Conservation (phyloP, 2,113 vertebrate genomes). For the Capricornis sumatraensis region DNA sequence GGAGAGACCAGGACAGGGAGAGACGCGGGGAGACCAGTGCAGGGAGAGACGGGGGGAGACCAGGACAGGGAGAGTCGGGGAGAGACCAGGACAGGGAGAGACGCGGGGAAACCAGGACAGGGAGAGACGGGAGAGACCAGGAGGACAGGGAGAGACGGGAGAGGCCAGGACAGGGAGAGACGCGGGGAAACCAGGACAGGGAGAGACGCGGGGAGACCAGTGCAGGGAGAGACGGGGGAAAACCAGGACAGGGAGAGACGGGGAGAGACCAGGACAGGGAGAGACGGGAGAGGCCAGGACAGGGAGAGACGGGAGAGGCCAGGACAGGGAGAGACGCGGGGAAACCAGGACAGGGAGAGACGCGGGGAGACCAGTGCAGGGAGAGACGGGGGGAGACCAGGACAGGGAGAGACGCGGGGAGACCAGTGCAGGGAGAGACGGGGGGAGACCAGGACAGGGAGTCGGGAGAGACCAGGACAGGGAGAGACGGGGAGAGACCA, state of each 20-base stretch:
- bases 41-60: background rate
- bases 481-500: background rate
- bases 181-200: background rate
- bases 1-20: background rate
- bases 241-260: background rate
- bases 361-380: no score
- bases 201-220: no score
- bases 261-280: background rate
- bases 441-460: background rate
- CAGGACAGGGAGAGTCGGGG: background rate
- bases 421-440: background rate
- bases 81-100: background rate
- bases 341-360: background rate
- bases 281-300: no score
- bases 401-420: background rate
- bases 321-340: background rate
- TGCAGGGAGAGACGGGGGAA: no score
- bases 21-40: background rate
- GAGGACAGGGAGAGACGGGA: no score
- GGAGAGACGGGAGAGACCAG: background rate
- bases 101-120: background rate
- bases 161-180: background rate
- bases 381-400: no score
- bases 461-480: background rate
- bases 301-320: no score